A percentile compares a stretch with the other conserved stretches of the same genome.
These are phyloP conservation scores for Leptodactylus fuscus DNA, from an alignment of 2,113 vertebrate genomes.

Conservation along the genomic window DNA sequence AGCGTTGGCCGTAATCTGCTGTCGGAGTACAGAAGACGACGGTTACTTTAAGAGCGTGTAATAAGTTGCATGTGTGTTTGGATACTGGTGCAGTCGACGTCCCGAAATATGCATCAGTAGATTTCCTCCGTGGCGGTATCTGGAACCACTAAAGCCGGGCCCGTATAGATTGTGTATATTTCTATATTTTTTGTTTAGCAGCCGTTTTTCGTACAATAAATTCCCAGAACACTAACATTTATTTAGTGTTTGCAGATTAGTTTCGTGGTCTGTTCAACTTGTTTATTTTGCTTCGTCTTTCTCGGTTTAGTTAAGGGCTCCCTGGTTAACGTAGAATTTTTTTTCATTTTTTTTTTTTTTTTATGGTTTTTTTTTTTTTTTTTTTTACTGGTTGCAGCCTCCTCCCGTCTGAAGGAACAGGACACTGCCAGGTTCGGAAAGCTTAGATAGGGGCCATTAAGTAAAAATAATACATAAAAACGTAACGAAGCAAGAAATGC, in stretches of 20 bases:
- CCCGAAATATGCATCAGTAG: neutral
- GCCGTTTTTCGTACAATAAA: slow-evolving; percentile 15
- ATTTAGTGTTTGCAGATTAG: slow-evolving; percentile 57
- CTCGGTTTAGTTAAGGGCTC: slow-evolving; percentile 45
- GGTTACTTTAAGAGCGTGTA: slow-evolving; percentile 34
- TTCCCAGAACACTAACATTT: slow-evolving; percentile 54
- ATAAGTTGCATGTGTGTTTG: slow-evolving; percentile 47
- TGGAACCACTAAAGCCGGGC: slow-evolving; percentile 35
- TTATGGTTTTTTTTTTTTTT: no score
- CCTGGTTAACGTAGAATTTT: slow-evolving; percentile 27
- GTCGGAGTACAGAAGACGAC: slow-evolving; percentile 2
- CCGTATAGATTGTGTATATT: slow-evolving; percentile 20
- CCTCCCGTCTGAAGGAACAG: neutral
- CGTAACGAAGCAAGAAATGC: slow-evolving; percentile 46
- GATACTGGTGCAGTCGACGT: neutral
- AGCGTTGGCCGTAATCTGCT: slow-evolving; percentile 13
- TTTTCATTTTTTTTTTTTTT: neutral
- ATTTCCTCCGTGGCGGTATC: slow-evolving; percentile 14
- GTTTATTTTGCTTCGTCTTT: slow-evolving; percentile 56
- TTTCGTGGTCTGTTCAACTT: slow-evolving; percentile 18
- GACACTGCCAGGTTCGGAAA: slow-evolving; percentile 40
- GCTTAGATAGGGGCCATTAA: slow-evolving; percentile 56
- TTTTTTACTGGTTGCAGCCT: neutral
- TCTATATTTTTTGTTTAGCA: slow-evolving; percentile 39
- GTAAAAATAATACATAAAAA: slow-evolving; percentile 56